Percentiles rank a stretch among this genome's conserved stretches.
Evolutionary conservation across 2,797 vertebrate genomes (phyloP).

Genomic region (Nannoperca obscura): DNA sequence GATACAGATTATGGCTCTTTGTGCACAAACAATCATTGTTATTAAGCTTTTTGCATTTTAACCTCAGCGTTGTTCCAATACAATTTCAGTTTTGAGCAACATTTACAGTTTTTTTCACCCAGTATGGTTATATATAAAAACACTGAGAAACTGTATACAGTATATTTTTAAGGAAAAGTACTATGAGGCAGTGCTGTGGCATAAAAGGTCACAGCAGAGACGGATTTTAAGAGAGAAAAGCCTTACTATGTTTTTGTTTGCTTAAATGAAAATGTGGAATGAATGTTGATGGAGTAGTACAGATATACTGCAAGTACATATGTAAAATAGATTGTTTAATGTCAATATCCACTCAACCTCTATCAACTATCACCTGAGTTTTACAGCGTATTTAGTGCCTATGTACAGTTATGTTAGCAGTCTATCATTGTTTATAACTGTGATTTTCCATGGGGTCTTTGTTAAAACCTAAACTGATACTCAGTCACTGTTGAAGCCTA

Average conservation of each 20-base stretch:
- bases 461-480: neutral
- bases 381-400: neutral
- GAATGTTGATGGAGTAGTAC: neutral
- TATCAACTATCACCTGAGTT: neutral
- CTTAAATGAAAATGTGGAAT: neutral
- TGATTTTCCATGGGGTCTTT: neutral
- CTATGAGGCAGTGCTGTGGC: neutral
- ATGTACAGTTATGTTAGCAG: neutral
- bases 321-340: neutral
- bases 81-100: constrained; percentile 27
- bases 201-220: constrained; percentile 2
- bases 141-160: neutral
- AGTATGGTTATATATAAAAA: neutral
- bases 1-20: constrained; percentile 65
- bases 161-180: neutral
- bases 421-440: neutral
- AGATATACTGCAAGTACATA: neutral
- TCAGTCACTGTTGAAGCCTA: neutral
- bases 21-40: constrained; percentile 57
- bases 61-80: constrained; percentile 28
- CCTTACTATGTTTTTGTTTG: neutral
- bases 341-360: neutral
- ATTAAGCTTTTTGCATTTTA: constrained; percentile 59
- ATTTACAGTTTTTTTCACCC: neutral
- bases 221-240: constrained; percentile 1